These are phyloP conservation scores for Heliconius nattereri DNA, from an alignment of 1,140 invertebrate species.

Conservation along the genomic window DNA sequence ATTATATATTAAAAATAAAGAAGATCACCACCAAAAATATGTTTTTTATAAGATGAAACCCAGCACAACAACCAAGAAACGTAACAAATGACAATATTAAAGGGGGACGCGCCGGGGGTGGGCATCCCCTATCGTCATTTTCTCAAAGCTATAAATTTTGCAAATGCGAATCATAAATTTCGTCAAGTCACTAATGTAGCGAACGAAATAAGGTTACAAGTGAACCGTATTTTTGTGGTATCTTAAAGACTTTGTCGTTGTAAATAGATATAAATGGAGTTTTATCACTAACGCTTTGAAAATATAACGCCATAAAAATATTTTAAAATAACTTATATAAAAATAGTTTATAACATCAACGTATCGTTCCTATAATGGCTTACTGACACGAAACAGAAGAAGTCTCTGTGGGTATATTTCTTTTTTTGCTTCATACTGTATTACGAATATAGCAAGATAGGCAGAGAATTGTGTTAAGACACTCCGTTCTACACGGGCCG, in stretches of 20 bases:
- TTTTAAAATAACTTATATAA: not conserved
- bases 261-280: conserved; percentile 19
- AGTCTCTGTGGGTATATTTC: too few relatives aligned
- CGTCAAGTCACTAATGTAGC: conserved; percentile 65
- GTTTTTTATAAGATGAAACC: not conserved
- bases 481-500: too few relatives aligned
- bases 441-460: too few relatives aligned
- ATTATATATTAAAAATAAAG: not conserved
- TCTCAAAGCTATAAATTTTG: conserved; percentile 60
- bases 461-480: too few relatives aligned
- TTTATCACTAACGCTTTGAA: not conserved
- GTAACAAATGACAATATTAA: conserved; percentile 37
- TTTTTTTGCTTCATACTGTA: too few relatives aligned
- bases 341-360: not conserved
- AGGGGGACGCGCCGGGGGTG: conserved; percentile 16
- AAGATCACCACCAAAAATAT: not conserved
- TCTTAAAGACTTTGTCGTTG: conserved; percentile 22
- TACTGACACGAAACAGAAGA: too few relatives aligned
- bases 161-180: conserved; percentile 70
- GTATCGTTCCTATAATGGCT: too few relatives aligned
- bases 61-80: conserved; percentile 25
- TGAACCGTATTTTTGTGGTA: conserved; percentile 26
- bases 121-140: conserved; percentile 48
- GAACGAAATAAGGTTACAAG: conserved; percentile 40
- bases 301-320: not conserved